phyloP scores from a whole-genome alignment of 1,140 invertebrate species.

The Mactra quadrangularis region DNA sequence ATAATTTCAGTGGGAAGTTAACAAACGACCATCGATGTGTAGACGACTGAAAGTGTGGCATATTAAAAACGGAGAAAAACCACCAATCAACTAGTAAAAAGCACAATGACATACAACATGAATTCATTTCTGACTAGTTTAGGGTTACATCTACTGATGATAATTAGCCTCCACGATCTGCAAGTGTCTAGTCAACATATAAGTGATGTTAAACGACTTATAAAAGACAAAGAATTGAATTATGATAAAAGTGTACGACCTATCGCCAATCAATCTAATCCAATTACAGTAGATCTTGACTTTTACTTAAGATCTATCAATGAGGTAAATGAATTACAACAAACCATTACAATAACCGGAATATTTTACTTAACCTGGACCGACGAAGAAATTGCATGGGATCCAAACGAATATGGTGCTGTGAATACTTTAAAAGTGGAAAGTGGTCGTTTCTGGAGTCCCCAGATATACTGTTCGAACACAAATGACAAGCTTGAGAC shows the following conservation, averaged over 20 bases:
- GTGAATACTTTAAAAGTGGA: neutral
- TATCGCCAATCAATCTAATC: neutral
- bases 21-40: no score
- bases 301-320: neutral
- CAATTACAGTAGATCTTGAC: neutral
- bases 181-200: no score
- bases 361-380: neutral
- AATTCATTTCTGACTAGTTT: no score
- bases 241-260: conserved; percentile 2
- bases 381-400: neutral
- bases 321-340: neutral
- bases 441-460: neutral
- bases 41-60: no score
- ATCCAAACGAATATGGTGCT: neutral
- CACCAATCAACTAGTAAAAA: no score
- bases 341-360: neutral
- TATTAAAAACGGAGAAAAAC: no score
- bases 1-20: no score
- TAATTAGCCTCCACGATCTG: no score
- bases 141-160: no score
- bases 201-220: neutral
- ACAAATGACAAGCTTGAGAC: no score
- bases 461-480: neutral
- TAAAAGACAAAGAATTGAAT: neutral
- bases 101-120: no score